phyloP scores from a whole-genome alignment of 2,888 invertebrate genomes.

The Tupiocoris notatus region DNA sequence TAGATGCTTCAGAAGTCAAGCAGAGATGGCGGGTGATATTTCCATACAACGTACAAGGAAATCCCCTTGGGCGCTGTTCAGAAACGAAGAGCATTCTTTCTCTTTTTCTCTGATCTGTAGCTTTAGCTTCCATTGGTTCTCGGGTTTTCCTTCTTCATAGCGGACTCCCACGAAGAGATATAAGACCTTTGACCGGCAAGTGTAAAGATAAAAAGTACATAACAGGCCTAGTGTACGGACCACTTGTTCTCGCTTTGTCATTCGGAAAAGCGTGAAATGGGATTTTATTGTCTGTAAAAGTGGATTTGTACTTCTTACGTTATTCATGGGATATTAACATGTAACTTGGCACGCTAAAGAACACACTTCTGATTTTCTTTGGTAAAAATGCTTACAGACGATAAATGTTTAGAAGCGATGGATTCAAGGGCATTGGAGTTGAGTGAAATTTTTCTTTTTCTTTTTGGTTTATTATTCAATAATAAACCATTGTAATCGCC shows the following conservation, averaged over 20 bases:
- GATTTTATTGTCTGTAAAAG: conserved; percentile 12
- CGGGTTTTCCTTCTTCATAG: not conserved
- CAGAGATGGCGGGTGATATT: conserved; percentile 22
- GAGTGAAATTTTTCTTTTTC: no score
- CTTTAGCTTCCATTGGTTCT: not conserved
- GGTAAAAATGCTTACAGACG: no score
- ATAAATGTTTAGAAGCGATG: no score
- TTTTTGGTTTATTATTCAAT: no score
- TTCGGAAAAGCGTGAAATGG: conserved; percentile 18
- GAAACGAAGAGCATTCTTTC: not conserved
- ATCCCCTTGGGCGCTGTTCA: not conserved
- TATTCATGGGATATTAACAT: no score
- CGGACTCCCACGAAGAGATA: not conserved
- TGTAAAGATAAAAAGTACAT: conserved; percentile 18
- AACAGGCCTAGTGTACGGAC: not conserved
- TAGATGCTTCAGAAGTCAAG: not conserved
- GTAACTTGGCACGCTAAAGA: no score
- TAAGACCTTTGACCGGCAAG: conserved; percentile 32
- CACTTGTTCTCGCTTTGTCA: conserved; percentile 6
- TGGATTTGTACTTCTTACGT: no score
- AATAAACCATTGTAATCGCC: no score
- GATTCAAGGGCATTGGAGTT: no score
- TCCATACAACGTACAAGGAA: conserved; percentile 19
- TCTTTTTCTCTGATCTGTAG: not conserved
- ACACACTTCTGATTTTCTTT: no score